A percentile compares a stretch with the other conserved stretches of the same genome.
phyloP scores from a whole-genome alignment of 2,888 invertebrate species.

The Oegoconia quadripuncta region DNA sequence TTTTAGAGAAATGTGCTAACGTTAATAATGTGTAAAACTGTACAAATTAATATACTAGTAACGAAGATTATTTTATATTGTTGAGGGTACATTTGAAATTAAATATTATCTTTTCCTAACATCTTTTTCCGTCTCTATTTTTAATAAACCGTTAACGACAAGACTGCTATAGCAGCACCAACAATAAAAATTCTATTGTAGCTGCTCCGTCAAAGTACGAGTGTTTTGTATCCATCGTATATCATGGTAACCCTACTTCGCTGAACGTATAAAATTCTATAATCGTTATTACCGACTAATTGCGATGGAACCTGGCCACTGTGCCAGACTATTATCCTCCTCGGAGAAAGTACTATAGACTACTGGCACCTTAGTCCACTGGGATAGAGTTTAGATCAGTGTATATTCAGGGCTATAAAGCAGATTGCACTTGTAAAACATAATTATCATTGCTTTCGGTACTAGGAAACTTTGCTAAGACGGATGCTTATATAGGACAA shows the following conservation, averaged over 20 bases:
- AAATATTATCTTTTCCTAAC: too few species aligned
- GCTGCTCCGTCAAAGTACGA: too few species aligned
- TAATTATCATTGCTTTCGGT: conserved; percentile 13
- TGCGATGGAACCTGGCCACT: conserved; percentile 42
- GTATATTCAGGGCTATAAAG: background rate
- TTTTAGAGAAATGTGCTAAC: too few species aligned
- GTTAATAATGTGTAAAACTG: too few species aligned
- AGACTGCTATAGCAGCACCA: too few species aligned
- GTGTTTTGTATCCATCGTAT: too few species aligned
- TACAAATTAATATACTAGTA: too few species aligned
- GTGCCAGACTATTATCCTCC: conserved; percentile 28
- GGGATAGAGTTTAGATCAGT: background rate
- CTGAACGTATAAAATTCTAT: conserved; percentile 34
- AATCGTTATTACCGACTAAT: conserved; percentile 41
- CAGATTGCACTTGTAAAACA: conserved; percentile 13
- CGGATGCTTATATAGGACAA: conserved; percentile 14
- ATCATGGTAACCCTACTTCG: conserved; percentile 20
- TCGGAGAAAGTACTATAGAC: conserved; percentile 2
- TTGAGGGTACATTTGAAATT: too few species aligned
- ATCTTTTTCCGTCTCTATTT: too few species aligned
- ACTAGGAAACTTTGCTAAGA: conserved; percentile 13
- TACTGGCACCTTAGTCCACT: background rate
- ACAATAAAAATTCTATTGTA: too few species aligned
- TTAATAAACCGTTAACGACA: too few species aligned
- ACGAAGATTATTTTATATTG: too few species aligned